phyloP scores from a whole-genome alignment of 2,888 invertebrate genomes.

The Hydraecia micacea region DNA sequence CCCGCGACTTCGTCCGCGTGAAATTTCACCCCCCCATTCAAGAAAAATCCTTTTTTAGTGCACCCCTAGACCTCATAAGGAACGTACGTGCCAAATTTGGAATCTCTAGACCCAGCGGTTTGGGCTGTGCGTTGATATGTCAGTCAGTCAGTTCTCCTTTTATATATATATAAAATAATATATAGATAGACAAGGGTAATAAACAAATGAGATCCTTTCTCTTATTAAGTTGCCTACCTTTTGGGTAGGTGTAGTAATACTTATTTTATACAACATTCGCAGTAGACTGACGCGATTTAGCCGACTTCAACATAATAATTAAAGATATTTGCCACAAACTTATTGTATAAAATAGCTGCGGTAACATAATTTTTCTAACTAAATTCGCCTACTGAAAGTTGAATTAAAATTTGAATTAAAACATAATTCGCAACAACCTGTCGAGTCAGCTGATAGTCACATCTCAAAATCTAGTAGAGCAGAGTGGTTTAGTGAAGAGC shows the following conservation, averaged over 20 bases:
- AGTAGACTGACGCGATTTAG: not conserved
- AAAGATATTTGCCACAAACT: not conserved
- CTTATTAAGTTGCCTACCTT: not conserved
- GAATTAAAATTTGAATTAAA: not conserved
- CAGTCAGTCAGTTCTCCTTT: too few relatives aligned
- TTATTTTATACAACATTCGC: not conserved
- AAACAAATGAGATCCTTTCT: conserved; percentile 16
- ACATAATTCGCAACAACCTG: not conserved
- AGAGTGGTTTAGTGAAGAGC: not conserved
- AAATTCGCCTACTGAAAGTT: not conserved
- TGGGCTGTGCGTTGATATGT: too few relatives aligned
- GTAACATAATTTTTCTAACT: not conserved
- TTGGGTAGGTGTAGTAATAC: not conserved
- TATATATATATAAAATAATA: too few relatives aligned
- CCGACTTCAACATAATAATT: not conserved
- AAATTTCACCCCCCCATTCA: too few relatives aligned
- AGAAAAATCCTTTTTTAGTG: too few relatives aligned
- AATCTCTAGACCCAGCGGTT: too few relatives aligned
- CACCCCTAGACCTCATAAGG: too few relatives aligned
- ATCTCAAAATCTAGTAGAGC: not conserved
- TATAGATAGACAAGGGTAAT: too few relatives aligned
- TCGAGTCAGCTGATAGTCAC: not conserved
- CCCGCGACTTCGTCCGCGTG: too few relatives aligned
- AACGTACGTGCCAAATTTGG: too few relatives aligned
- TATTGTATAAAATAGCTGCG: not conserved